phyloP scores from a whole-genome alignment of 2,888 invertebrate species.

The Balanococcus diminutus region DNA sequence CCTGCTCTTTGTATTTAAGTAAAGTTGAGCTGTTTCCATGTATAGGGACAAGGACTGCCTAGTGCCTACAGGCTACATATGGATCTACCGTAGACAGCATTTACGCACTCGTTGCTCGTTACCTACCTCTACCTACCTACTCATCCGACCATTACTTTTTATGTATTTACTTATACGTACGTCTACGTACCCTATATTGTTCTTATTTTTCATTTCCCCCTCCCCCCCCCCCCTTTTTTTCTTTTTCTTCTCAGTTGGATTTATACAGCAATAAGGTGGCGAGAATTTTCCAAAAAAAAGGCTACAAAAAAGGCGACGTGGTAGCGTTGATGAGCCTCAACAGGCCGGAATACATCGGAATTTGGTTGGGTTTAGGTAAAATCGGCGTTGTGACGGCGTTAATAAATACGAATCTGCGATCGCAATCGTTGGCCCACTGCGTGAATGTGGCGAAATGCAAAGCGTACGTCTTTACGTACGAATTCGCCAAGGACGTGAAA shows the following conservation, averaged over 20 bases:
- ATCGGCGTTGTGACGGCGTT: conserved; percentile 64
- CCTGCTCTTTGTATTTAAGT: no score
- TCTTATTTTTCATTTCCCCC: not conserved
- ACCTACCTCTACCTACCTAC: no score
- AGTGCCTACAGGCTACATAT: no score
- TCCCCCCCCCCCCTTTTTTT: no score
- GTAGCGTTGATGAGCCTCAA: conserved; percentile 69
- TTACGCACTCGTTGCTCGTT: no score
- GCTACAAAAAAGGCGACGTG: conserved; percentile 64
- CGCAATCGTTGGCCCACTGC: conserved; percentile 66
- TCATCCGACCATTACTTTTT: no score
- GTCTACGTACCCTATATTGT: not conserved
- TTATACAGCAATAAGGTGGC: conserved; percentile 60
- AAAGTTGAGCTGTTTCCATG: no score
- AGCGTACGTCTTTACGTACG: conserved; percentile 64
- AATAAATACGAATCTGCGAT: conserved; percentile 68
- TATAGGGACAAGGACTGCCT: no score
- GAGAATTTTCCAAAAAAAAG: conserved; percentile 57
- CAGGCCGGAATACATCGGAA: conserved; percentile 66
- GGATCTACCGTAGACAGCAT: no score
- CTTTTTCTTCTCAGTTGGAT: conserved; percentile 61
- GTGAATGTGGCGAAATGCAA: conserved; percentile 65
- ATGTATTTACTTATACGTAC: no score
- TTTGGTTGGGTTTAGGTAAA: conserved; percentile 70
- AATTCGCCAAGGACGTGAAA: conserved; percentile 59